phyloP scores from a whole-genome alignment of 1,140 invertebrate genomes.

The Littorina saxatilis region DNA sequence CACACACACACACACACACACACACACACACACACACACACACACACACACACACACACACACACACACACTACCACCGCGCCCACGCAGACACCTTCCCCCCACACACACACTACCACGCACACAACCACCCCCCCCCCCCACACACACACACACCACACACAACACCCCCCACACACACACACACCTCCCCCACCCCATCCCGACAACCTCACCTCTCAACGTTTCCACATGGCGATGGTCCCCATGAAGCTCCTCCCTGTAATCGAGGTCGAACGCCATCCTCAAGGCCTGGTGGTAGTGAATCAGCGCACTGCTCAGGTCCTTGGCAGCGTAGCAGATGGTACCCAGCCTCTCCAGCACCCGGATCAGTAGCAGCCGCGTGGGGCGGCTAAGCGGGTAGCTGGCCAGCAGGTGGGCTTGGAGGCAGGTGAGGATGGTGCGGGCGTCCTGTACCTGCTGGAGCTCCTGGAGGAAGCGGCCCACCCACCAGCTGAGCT shows the following conservation, averaged over 20 bases:
- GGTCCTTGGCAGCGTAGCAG: constrained; percentile 44
- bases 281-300: constrained; percentile 60
- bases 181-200: too few species aligned
- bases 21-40: constrained; percentile 1
- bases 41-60: neutral
- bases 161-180: too few species aligned
- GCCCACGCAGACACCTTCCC: too few species aligned
- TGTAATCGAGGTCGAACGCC: constrained; percentile 51
- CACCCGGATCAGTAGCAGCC: constrained; percentile 47
- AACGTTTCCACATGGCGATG: constrained; percentile 48
- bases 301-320: constrained; percentile 47
- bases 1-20: constrained; percentile 8
- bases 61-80: constrained; percentile 2
- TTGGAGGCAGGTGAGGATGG: neutral
- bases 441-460: neutral
- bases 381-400: constrained; percentile 53
- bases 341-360: constrained; percentile 60
- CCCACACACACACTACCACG: neutral
- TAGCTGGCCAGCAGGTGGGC: constrained; percentile 47
- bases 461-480: constrained; percentile 38
- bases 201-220: constrained; percentile 51
- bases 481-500: constrained; percentile 39
- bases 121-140: neutral
- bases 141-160: too few species aligned
- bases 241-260: constrained; percentile 45